Evolutionary conservation across 92 coral and sea anemone genomes (phyloP).

Genomic region (Anthopleura xanthogrammica): DNA sequence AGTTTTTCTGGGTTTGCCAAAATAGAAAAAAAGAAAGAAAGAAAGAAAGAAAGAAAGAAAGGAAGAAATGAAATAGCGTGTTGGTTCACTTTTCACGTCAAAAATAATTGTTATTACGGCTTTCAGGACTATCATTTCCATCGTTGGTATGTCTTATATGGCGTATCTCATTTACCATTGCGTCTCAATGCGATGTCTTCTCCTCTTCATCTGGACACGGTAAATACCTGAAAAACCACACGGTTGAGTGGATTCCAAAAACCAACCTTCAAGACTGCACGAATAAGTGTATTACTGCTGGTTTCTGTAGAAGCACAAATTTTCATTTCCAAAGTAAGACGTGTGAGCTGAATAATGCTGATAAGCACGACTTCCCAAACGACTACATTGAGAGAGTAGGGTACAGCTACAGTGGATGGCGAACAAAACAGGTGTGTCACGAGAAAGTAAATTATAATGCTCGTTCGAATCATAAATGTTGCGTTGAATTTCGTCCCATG

Average conservation of each 20-base stretch:
- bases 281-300: neutral
- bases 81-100: too few species aligned
- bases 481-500: too few species aligned
- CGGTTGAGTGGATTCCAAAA: neutral
- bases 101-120: too few species aligned
- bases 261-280: conserved; percentile 15
- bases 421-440: neutral
- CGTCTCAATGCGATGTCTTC: conserved; percentile 8
- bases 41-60: too few species aligned
- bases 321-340: conserved; percentile 1
- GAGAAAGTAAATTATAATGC: too few species aligned
- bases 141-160: too few species aligned
- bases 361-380: conserved; percentile 14
- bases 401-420: conserved; percentile 27
- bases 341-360: conserved; percentile 38
- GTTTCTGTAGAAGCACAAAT: conserved; percentile 24
- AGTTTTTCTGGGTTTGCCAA: too few species aligned
- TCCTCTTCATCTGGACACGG: neutral
- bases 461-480: too few species aligned
- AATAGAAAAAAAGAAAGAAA: too few species aligned
- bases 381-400: conserved; percentile 17
- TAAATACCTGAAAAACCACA: conserved; percentile 15
- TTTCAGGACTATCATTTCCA: too few species aligned
- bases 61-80: too few species aligned
- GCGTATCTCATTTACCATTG: neutral